phyloP scores from a whole-genome alignment of 1,140 invertebrate species.

The Cherax destructor region DNA sequence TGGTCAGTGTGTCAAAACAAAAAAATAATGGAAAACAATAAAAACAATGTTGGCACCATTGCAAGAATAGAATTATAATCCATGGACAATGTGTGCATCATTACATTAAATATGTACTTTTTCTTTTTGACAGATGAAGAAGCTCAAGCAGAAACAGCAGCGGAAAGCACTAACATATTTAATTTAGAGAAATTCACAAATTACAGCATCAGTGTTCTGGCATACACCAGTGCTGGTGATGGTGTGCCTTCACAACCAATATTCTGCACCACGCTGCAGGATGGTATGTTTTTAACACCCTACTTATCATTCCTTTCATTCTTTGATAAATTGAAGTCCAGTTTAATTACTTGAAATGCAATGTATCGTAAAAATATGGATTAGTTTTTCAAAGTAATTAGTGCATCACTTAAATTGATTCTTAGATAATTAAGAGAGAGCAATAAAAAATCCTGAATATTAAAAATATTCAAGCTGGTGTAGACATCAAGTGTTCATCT shows the following conservation, averaged over 20 bases:
- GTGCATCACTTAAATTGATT: too few species aligned
- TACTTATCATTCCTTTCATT: too few species aligned
- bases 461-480: too few species aligned
- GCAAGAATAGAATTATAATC: neutral
- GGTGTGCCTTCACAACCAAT: slow-evolving; percentile 88
- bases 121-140: slow-evolving; percentile 41
- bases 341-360: neutral
- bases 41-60: neutral
- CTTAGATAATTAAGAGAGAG: too few species aligned
- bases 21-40: too few species aligned
- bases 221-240: slow-evolving; percentile 91
- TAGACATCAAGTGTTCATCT: too few species aligned
- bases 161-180: slow-evolving; percentile 68
- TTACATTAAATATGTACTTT: neutral
- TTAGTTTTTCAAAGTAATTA: too few species aligned
- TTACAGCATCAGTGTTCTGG: slow-evolving; percentile 92
- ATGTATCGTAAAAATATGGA: too few species aligned
- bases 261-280: slow-evolving; percentile 91
- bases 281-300: slow-evolving; percentile 77
- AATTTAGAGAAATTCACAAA: slow-evolving; percentile 76
- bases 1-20: too few species aligned
- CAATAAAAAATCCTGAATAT: too few species aligned
- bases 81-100: neutral
- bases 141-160: slow-evolving; percentile 45
- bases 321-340: neutral